Evolutionary conservation across 2,113 vertebrate species (phyloP).

Genomic region (Gobius niger): DNA sequence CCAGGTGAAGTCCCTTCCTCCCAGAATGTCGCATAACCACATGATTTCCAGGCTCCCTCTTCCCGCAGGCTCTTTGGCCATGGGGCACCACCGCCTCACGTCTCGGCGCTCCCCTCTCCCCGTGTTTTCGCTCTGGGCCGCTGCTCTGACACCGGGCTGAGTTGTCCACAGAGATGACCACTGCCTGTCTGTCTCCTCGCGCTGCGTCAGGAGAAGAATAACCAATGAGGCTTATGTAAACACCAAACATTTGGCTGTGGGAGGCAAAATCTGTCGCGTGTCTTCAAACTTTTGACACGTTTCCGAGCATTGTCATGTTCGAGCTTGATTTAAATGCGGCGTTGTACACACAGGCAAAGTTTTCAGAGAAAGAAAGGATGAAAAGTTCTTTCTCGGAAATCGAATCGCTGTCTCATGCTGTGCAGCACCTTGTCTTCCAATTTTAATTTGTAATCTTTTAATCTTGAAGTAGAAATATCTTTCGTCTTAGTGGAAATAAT

Average conservation of each 20-base stretch:
- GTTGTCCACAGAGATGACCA: conserved; percentile 17
- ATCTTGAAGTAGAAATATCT: too few relatives aligned
- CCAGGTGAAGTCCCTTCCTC: too few relatives aligned
- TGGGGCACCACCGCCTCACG: conserved; percentile 4
- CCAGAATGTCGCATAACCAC: too few relatives aligned
- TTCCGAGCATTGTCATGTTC: background rate
- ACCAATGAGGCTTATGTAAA: conserved; percentile 26
- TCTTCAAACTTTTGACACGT: conserved; percentile 4
- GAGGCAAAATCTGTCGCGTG: background rate
- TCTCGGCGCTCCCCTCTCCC: background rate
- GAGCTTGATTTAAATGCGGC: background rate
- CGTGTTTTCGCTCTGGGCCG: background rate
- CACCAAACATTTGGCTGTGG: conserved; percentile 13
- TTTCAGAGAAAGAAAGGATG: background rate
- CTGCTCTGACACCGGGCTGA: background rate
- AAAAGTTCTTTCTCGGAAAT: too few relatives aligned
- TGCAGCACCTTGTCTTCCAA: too few relatives aligned
- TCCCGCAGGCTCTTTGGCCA: conserved; percentile 43
- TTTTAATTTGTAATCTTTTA: too few relatives aligned
- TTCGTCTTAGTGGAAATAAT: too few relatives aligned
- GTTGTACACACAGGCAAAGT: background rate
- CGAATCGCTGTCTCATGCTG: too few relatives aligned
- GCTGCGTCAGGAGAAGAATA: conserved; percentile 4
- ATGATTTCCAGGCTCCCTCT: background rate
- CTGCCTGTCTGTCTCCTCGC: conserved; percentile 30